A percentile compares a stretch with the other conserved stretches of the same genome.
Conservation (phyloP, 2,888 invertebrate genomes). For the Odontocolon sp. region DNA sequence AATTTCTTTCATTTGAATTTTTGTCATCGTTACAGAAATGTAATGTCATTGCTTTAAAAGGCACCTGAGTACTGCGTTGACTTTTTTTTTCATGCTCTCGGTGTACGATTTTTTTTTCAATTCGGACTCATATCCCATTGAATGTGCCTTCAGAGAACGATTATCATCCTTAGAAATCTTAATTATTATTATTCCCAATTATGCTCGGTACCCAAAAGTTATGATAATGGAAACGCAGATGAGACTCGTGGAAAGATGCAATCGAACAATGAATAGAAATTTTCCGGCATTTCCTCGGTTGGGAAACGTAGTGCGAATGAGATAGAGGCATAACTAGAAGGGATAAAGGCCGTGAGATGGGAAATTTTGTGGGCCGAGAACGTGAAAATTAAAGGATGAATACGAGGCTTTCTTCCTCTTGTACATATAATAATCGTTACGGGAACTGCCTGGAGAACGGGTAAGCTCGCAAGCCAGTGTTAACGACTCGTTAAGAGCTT, state of each 20-base stretch:
- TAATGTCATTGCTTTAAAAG: too few relatives aligned
- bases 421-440: constrained; percentile 43
- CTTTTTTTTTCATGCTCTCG: too few relatives aligned
- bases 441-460: constrained; percentile 22
- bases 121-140: too few relatives aligned
- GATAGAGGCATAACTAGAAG: not conserved
- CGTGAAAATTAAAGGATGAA: constrained; percentile 21
- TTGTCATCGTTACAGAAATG: too few relatives aligned
- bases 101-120: too few relatives aligned
- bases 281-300: not conserved
- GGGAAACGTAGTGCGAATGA: not conserved
- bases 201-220: not conserved
- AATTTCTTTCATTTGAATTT: too few relatives aligned
- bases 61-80: too few relatives aligned
- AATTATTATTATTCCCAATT: too few relatives aligned
- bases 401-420: not conserved
- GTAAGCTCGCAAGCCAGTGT: constrained; percentile 25
- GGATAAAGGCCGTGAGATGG: not conserved
- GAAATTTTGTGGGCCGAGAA: constrained; percentile 22
- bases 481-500: constrained; percentile 54
- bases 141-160: too few relatives aligned
- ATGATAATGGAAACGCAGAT: constrained; percentile 4
- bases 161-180: too few relatives aligned
- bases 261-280: not conserved
- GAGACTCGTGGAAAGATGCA: not conserved